phyloP scores from a whole-genome alignment of 2,113 vertebrate genomes.

The Nothocercus julius region DNA sequence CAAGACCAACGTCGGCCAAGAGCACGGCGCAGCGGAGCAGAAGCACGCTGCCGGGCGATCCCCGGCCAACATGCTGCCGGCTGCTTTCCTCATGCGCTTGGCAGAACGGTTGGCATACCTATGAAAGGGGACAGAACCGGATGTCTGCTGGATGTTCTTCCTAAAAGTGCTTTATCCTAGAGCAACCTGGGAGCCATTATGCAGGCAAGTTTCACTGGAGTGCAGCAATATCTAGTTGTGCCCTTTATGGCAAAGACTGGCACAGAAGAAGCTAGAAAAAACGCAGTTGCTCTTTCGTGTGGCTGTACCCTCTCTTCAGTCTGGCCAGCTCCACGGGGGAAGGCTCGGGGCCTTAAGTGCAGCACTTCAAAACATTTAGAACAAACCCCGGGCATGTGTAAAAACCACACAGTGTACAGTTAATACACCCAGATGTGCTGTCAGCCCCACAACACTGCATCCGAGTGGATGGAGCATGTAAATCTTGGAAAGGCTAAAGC shows the following conservation, averaged over 20 bases:
- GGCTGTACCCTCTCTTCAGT: background rate
- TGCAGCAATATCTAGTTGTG: background rate
- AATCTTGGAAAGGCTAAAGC: conserved; percentile 61
- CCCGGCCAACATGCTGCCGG: background rate
- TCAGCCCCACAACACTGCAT: conserved; percentile 40
- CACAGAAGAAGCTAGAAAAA: background rate
- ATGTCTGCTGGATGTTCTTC: background rate
- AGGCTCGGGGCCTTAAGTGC: conserved; percentile 12
- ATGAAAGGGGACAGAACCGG: background rate
- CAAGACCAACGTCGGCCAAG: background rate
- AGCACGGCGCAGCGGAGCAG: background rate
- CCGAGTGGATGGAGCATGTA: conserved; percentile 40
- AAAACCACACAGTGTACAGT: conserved; percentile 52
- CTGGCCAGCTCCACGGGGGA: conserved; percentile 1
- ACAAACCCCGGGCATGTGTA: conserved; percentile 37
- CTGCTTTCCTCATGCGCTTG: background rate
- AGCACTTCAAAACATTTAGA: conserved; percentile 21
- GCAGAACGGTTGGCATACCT: background rate
- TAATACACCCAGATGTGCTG: conserved; percentile 70
- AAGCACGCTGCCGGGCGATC: rapidly evolving
- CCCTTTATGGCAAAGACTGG: background rate
- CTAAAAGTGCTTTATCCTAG: background rate
- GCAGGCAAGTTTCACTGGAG: background rate
- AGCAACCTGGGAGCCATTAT: background rate
- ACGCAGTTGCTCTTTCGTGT: background rate